Evolutionary conservation across 2,113 vertebrate species (phyloP).

Genomic region (Neolamprologus brichardi): DNA sequence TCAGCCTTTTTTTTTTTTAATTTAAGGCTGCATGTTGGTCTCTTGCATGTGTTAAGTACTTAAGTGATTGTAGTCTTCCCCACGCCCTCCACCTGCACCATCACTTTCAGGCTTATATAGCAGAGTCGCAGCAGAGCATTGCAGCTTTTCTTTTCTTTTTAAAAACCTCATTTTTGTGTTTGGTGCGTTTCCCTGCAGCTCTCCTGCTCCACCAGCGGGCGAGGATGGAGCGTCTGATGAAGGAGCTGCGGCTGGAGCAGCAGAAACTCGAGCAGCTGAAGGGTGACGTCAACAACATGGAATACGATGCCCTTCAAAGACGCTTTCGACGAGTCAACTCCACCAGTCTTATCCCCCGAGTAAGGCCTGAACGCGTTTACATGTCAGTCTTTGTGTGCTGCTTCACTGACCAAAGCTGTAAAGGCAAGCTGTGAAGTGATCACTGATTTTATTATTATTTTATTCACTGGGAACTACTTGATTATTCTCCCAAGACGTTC

Average conservation of each 20-base stretch:
- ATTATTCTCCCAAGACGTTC: neutral
- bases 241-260: conserved; percentile 86
- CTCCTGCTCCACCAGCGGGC: conserved; percentile 96
- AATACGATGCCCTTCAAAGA: conserved; percentile 94
- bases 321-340: conserved; percentile 92
- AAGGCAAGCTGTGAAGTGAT: neutral
- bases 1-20: neutral
- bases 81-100: neutral
- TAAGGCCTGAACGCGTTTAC: conserved; percentile 51
- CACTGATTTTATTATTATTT: neutral
- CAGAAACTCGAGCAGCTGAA: conserved; percentile 92
- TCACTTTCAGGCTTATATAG: neutral
- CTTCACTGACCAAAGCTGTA: neutral
- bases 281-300: conserved; percentile 93
- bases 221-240: conserved; percentile 94
- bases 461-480: neutral
- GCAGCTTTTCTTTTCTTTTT: neutral
- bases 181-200: conserved; percentile 64
- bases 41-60: too few relatives aligned
- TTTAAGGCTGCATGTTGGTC: neutral
- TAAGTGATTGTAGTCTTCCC: neutral
- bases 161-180: neutral
- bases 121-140: neutral
- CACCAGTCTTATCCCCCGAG: conserved; percentile 86
- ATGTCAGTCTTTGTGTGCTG: neutral